Evolutionary conservation across 2,797 vertebrate species (phyloP).

Genomic region (Pangasius sanitwongsei): DNA sequence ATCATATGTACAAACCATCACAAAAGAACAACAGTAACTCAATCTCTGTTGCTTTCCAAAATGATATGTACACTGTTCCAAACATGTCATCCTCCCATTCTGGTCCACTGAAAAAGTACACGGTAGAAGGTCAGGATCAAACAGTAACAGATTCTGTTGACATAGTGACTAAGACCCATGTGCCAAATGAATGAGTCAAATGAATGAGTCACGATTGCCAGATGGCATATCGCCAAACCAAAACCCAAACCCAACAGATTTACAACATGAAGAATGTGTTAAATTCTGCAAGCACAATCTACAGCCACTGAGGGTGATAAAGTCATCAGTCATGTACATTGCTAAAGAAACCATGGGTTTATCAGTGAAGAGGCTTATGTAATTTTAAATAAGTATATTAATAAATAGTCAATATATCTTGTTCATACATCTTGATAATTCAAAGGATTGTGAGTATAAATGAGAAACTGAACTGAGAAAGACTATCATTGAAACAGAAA

Average conservation of each 20-base stretch:
- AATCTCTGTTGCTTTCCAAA: neutral
- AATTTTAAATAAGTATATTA: neutral
- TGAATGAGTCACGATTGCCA: neutral
- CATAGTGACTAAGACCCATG: neutral
- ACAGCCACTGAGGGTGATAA: neutral
- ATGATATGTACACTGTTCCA: neutral
- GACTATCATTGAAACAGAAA: neutral
- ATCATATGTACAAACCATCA: neutral
- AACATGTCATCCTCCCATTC: neutral
- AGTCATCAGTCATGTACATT: neutral
- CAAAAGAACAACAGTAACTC: neutral
- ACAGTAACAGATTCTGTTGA: slow-evolving; percentile 4
- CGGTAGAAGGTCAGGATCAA: neutral
- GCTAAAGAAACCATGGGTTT: neutral
- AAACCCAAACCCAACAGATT: neutral
- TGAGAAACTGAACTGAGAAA: neutral
- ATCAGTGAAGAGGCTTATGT: too few species aligned
- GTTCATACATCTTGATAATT: neutral
- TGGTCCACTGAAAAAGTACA: slow-evolving; percentile 4
- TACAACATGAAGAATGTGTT: neutral
- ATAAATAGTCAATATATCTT: neutral
- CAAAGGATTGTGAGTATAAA: neutral
- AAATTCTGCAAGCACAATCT: neutral
- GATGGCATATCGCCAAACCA: slow-evolving; percentile 11
- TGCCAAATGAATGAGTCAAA: neutral